Evolutionary conservation across 1,140 invertebrate genomes (phyloP).

Genomic region (Maconellicoccus hirsutus): DNA sequence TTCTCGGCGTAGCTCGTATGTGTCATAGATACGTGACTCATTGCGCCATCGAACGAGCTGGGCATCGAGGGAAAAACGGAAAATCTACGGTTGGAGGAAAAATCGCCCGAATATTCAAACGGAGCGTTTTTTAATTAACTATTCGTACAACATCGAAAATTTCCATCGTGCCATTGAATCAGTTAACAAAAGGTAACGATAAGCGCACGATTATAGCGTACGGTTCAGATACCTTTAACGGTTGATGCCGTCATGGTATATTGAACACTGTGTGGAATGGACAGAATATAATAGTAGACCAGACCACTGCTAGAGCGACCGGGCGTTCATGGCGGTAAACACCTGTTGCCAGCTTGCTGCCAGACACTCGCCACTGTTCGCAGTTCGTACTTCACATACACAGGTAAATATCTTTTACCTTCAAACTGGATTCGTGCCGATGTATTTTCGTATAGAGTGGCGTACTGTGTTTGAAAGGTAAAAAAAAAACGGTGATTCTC

Average conservation of each 20-base stretch:
- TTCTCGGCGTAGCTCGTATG: too few species aligned
- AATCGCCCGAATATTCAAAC: too few species aligned
- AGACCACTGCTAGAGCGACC: conserved; percentile 13
- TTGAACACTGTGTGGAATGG: conserved; percentile 19
- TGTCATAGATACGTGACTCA: too few species aligned
- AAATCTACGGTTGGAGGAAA: too few species aligned
- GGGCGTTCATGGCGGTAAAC: conserved; percentile 6
- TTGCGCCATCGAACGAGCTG: too few species aligned
- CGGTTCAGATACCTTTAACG: conserved; percentile 20
- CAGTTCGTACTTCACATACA: conserved; percentile 22
- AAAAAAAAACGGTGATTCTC: too few species aligned
- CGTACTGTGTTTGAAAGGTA: too few species aligned
- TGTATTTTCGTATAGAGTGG: background rate
- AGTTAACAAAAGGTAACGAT: conserved; percentile 4
- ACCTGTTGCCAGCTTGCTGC: conserved; percentile 23
- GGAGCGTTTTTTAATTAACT: background rate
- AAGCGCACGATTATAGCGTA: conserved; percentile 18
- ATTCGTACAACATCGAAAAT: background rate
- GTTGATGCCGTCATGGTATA: conserved; percentile 20
- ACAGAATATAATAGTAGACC: conserved; percentile 24
- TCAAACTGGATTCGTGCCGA: background rate
- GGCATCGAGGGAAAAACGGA: too few species aligned
- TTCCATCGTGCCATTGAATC: background rate
- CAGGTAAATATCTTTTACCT: background rate
- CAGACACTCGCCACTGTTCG: conserved; percentile 17